Percentiles rank a stretch among this genome's conserved stretches.
Evolutionary conservation across 2,113 vertebrate genomes (phyloP).

Genomic region (Balaeniceps rex): DNA sequence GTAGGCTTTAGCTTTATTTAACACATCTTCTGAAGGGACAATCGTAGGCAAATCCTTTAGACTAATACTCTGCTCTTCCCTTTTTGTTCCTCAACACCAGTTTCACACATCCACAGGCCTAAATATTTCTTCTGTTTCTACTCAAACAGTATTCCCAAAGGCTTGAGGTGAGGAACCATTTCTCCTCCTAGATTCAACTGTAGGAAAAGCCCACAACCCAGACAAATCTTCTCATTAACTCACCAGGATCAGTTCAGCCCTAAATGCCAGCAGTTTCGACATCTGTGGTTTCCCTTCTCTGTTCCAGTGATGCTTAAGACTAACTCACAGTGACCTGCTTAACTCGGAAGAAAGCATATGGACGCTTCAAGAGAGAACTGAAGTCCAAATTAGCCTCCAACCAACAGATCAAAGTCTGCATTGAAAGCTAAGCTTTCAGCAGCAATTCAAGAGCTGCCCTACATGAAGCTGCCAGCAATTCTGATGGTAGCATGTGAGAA

Average conservation of each 20-base stretch:
- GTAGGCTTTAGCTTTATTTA: background rate
- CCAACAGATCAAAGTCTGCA: background rate
- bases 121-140: background rate
- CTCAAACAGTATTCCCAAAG: background rate
- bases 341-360: background rate
- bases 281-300: background rate
- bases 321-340: background rate
- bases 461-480: background rate
- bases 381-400: background rate
- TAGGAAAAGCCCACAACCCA: background rate
- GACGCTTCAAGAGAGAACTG: background rate
- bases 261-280: background rate
- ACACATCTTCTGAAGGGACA: background rate
- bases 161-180: background rate
- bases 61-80: background rate
- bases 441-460: background rate
- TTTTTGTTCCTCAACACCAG: background rate
- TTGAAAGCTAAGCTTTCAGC: background rate
- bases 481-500: background rate
- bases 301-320: background rate
- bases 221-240: background rate
- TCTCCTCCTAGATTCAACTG: background rate
- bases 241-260: background rate
- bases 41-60: background rate
- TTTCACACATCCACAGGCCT: background rate